Base-by-base conservation (phyloP, 1,140 invertebrate species). In the Acromyrmex heyeri region DNA sequence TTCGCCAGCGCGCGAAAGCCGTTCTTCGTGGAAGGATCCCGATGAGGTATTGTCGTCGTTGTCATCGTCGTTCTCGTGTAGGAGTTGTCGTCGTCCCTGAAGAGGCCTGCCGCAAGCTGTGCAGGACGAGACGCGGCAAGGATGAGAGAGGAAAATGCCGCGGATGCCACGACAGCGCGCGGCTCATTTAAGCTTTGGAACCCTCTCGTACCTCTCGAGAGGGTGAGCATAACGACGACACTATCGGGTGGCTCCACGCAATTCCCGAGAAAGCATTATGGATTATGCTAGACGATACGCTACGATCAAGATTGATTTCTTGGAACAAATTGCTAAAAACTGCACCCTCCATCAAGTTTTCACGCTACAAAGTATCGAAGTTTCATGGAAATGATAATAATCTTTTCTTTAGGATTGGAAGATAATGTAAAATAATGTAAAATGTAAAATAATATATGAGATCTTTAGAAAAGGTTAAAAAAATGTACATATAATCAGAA, bases 161-260 rank as follows among this genome's bases (percentile, higher is more conserved):
- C 75, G 75, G 50, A 86, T 86, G 62, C 83, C 83, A 86, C 73
- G 72, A 77, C 73, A 86, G 83, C 62, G 75, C 83, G 83, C 83
- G 75, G 83, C 75, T 86, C 83, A 86, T 86, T 86, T 86, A 86
- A 86, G 83, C 83, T 86, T 69, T 86, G 75, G 65, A 86, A 86
- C 24, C 53, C 75, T 48, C 62, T 86, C 83, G 55, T 64, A 65
- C 48, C n/a, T 27, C 24, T 24, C 18, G 75, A 34, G 53, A 48
- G 53, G 53, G 67, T 72, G 53, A 69, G 53, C 18, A 34, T 72
- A 72, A 82, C 62, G 27, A 14, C 30, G 62, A 57, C 62, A n/a
- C 67, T 82, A 82, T 82, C 78, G 65, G 78, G 65, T 82, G 53
- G 7, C 6, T 57, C 6, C 53, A 14, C 53, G 48, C 48, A 55